These are phyloP conservation scores for Limnephilus auricula DNA, from an alignment of 2,888 invertebrate species.

Conservation along the genomic window DNA sequence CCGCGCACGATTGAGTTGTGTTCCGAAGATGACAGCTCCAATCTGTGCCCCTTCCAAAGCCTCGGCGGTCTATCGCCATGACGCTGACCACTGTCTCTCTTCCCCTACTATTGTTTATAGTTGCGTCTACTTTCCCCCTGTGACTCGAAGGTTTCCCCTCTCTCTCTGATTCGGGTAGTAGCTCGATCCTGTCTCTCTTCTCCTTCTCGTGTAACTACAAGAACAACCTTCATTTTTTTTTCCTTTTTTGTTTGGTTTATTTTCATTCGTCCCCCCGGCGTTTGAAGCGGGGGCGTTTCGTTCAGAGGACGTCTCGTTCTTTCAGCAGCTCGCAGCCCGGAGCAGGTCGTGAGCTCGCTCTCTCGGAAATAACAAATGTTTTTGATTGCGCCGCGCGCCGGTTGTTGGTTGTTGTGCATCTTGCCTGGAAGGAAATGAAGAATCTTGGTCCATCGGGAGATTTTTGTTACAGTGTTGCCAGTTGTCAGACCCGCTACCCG, in stretches of 20 bases:
- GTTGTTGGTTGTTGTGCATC: constrained; percentile 49
- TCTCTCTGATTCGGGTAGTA: constrained; percentile 35
- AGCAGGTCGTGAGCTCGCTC: constrained; percentile 38
- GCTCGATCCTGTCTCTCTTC: constrained; percentile 24
- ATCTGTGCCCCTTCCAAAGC: constrained; percentile 54
- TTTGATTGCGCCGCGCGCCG: constrained; percentile 51
- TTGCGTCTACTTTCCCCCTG: constrained; percentile 41
- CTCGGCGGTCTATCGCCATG: constrained; percentile 52
- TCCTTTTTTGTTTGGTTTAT: constrained; percentile 49
- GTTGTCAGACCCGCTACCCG: constrained; percentile 30
- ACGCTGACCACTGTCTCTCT: constrained; percentile 57
- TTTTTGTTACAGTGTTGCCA: constrained; percentile 42
- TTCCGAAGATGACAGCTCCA: constrained; percentile 62
- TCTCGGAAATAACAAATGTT: constrained; percentile 62
- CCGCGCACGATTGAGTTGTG: constrained; percentile 64
- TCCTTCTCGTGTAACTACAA: constrained; percentile 53
- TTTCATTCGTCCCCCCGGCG: constrained; percentile 49
- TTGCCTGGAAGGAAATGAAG: constrained; percentile 52
- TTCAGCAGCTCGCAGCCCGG: constrained; percentile 3
- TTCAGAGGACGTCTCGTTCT: constrained; percentile 48
- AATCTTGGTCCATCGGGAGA: constrained; percentile 38
- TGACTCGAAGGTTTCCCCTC: constrained; percentile 11
- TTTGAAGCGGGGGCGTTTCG: constrained; percentile 60
- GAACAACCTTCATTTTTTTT: constrained; percentile 59
- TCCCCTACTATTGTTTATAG: constrained; percentile 56